Base-by-base conservation (phyloP, 2,888 invertebrate species). In the Platypus cylindrus region DNA sequence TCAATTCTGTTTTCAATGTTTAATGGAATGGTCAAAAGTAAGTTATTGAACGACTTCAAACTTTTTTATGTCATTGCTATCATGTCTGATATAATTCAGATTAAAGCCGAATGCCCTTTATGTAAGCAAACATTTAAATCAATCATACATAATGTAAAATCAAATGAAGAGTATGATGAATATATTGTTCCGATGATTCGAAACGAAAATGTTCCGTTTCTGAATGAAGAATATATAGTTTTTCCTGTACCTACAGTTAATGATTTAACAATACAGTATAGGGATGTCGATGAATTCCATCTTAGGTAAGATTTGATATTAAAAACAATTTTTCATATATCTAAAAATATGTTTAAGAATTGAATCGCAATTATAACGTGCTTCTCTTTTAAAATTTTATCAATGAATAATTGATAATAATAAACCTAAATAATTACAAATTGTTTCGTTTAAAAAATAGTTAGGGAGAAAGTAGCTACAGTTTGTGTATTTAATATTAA, bases 11-110 rank as follows among this genome's bases (percentile, higher is more conserved):
- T 94, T 91, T 57, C 79, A 78, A 45, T 95, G 94, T 56, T 68
- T 95, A 17, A 63, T 87, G 40, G 85, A 89, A 54, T 95, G 94
- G 94, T 90, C 91, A 36, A 90, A 86, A 69, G 80, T 79, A 57
- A 49, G 52, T 48, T 23, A 5, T 4, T 3, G 5, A 30, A 26
- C 5, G 12, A 9, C 30, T 5, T 29, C 11, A 15, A 13, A 7
- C 5, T 29, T 16, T 17, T 20, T 30, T 30, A 7, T 30, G 7
- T 20, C 17, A 18, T 13, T 13, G 13, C 17, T 22, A 18, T n/a
- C n/a, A n/a, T 31, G 7, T 29, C 23, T 13, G 24, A 9, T 39
- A 23, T 68, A 67, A 4, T n/a, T n/a, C 56, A 83, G 81, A 82
- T 91, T 9, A 93, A 91, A 63, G 75, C 90, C 0, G 90, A 84